Evolutionary conservation across 2,797 vertebrate species (phyloP).

Genomic region (Crypturellus tataupa): DNA sequence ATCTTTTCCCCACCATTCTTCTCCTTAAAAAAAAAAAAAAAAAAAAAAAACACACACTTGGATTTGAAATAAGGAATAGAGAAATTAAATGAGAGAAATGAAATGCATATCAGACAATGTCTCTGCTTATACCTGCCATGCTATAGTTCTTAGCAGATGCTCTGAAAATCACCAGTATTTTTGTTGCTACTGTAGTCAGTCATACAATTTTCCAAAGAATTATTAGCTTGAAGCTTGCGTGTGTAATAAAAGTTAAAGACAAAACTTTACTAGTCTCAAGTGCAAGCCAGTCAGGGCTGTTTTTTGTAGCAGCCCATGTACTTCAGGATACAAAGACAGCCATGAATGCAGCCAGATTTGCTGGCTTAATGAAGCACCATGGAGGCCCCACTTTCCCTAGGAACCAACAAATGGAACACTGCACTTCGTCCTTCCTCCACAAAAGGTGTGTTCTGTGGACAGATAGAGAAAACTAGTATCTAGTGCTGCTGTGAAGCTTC

Average conservation of each 20-base stretch:
- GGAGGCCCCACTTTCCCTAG: constrained; percentile 35
- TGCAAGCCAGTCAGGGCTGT: not conserved
- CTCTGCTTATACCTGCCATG: not conserved
- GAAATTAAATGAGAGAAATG: not conserved
- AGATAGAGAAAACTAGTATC: not conserved
- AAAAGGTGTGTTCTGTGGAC: not conserved
- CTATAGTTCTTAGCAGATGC: not conserved
- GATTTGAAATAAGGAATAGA: not conserved
- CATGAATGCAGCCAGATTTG: constrained; percentile 29
- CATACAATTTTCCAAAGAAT: not conserved
- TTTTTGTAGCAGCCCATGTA: not conserved
- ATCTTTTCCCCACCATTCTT: not conserved
- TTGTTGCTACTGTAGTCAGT: not conserved
- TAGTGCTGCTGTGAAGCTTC: not conserved
- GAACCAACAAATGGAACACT: constrained; percentile 17
- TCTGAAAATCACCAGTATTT: not conserved
- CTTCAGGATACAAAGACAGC: constrained; percentile 29
- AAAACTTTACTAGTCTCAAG: constrained; percentile 8
- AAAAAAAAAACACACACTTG: not conserved
- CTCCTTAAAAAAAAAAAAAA: not conserved
- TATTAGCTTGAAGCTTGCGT: not conserved
- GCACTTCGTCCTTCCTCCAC: not conserved
- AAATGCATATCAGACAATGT: not conserved
- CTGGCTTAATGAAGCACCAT: constrained; percentile 49
- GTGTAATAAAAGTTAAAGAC: constrained; percentile 10